Evolutionary conservation across 2,113 vertebrate species (phyloP).

Genomic region (Rostratula benghalensis): DNA sequence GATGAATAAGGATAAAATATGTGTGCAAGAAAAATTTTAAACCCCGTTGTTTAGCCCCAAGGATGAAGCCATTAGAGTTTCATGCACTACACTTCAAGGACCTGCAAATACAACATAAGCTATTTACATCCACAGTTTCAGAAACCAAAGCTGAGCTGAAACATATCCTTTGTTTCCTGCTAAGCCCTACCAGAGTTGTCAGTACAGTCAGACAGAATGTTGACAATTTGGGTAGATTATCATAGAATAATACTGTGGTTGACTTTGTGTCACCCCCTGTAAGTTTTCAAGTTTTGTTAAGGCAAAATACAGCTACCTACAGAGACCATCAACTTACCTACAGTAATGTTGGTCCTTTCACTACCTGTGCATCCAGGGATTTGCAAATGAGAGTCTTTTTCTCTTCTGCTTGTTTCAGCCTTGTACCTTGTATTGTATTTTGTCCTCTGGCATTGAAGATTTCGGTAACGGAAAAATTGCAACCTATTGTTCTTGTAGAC

Average conservation of each 20-base stretch:
- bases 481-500: background rate
- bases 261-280: no score
- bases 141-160: background rate
- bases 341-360: background rate
- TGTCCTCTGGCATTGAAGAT: background rate
- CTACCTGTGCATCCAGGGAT: background rate
- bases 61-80: background rate
- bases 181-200: background rate
- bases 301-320: background rate
- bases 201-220: background rate
- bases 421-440: background rate
- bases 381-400: background rate
- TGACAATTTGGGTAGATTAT: background rate
- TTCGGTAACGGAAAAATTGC: background rate
- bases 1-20: background rate
- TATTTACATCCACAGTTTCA: background rate
- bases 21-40: background rate
- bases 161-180: background rate
- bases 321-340: background rate
- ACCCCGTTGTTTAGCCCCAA: background rate
- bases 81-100: background rate
- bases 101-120: background rate
- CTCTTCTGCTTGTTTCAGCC: background rate
- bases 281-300: background rate
- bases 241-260: background rate